Conservation (phyloP, 1,140 invertebrate species). For the Rhopalosiphum maidis region DNA sequence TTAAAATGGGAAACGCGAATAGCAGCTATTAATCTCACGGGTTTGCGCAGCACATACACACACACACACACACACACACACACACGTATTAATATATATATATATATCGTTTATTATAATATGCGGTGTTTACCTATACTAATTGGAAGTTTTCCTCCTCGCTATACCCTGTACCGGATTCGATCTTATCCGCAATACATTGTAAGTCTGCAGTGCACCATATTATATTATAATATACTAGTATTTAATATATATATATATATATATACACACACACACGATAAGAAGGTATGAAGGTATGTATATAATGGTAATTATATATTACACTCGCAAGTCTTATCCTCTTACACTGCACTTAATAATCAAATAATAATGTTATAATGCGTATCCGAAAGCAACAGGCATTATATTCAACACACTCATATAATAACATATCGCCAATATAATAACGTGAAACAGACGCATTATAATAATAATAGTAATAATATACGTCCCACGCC, state of each 20-base stretch:
- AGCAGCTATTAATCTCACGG: neutral
- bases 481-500: neutral
- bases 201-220: neutral
- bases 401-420: too few relatives aligned
- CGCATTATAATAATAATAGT: neutral
- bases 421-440: neutral
- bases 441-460: neutral
- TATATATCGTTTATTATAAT: neutral
- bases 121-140: neutral
- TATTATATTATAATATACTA: neutral
- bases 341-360: neutral
- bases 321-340: neutral
- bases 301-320: neutral
- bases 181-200: neutral
- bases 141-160: neutral
- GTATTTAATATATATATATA: neutral
- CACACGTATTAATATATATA: neutral
- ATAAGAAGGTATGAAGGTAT: neutral
- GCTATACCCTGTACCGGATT: neutral
- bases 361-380: conserved; percentile 4
- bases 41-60: neutral
- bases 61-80: too few relatives aligned
- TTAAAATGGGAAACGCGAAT: neutral
- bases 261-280: neutral
- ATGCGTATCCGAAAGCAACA: neutral